Evolutionary conservation across 2,797 vertebrate genomes (phyloP).

Genomic region (Phrynocephalus guinanensis): DNA sequence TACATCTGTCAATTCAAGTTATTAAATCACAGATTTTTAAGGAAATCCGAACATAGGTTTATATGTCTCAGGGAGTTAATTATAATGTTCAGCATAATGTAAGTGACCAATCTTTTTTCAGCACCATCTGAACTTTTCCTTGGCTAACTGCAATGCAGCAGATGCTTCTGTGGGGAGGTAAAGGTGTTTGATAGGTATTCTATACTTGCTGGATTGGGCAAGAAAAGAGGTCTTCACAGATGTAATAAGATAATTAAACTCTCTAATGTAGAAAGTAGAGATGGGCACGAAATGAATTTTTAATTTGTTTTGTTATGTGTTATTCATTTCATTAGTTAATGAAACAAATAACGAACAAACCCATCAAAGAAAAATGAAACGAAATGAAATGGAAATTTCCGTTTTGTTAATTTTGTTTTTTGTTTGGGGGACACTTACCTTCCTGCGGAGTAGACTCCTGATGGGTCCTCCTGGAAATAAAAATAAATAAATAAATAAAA

Average conservation of each 20-base stretch:
- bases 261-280: not conserved
- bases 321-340: too few species aligned
- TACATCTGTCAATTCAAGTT: constrained; percentile 78
- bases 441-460: too few species aligned
- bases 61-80: constrained; percentile 58
- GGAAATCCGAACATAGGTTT: constrained; percentile 69
- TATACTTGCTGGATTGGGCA: not conserved
- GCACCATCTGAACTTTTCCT: constrained; percentile 33
- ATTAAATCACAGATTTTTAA: constrained; percentile 71
- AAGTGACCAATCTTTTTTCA: constrained; percentile 37
- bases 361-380: too few species aligned
- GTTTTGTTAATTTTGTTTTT: too few species aligned
- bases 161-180: constrained; percentile 49
- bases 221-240: not conserved
- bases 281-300: too few species aligned
- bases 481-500: too few species aligned
- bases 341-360: too few species aligned
- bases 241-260: constrained; percentile 11
- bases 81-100: constrained; percentile 50
- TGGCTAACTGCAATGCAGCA: constrained; percentile 35
- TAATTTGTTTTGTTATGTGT: too few species aligned
- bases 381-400: too few species aligned
- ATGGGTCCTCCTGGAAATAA: too few species aligned
- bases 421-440: too few species aligned
- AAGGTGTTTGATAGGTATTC: constrained; percentile 21